Conservation (phyloP, 1,140 invertebrate genomes). For the Penaeus chinensis region DNA sequence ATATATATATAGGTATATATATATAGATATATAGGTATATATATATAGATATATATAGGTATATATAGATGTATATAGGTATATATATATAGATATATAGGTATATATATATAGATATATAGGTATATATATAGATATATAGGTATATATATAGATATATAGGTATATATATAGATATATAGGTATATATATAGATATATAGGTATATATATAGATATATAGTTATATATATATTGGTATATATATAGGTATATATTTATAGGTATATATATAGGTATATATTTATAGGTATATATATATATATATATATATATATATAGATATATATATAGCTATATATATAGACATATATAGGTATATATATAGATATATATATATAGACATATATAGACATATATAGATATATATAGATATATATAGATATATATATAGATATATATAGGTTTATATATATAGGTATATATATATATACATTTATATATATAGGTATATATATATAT, state of each 20-base stretch:
- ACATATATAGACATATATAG: no score
- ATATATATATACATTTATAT: no score
- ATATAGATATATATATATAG: background rate
- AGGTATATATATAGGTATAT: background rate
- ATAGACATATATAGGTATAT: background rate
- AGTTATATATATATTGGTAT: background rate
- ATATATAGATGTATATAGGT: no score
- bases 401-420: background rate
- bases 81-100: background rate
- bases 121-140: background rate
- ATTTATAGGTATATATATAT: background rate
- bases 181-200: background rate
- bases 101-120: constrained; percentile 13
- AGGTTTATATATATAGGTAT: no score
- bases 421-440: no score
- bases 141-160: background rate
- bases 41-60: no score
- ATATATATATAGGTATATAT: no score
- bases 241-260: background rate
- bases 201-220: background rate
- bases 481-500: no score
- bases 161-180: background rate
- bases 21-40: no score
- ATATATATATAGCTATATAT: background rate
- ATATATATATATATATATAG: background rate